Base-by-base conservation (phyloP, 92 coral and sea anemone genomes). In the Paramuricea clavata region DNA sequence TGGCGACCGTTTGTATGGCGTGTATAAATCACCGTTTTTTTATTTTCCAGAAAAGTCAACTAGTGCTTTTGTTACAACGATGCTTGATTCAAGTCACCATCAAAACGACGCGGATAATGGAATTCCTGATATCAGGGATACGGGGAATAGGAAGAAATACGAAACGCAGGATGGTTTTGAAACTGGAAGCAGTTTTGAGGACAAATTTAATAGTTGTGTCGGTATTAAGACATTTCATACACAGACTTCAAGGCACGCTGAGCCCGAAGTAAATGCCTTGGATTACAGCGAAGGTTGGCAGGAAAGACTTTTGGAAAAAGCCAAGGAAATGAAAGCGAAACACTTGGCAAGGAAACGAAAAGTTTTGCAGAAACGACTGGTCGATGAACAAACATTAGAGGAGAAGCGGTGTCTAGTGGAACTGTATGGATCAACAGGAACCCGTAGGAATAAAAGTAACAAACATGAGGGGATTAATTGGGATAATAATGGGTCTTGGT, bases 241-340 rank as follows among this genome's bases (percentile, higher is more conserved):
- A 41, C 56, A 39, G 35, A 27, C n/a, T 1, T 79, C 67, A 10
- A 9, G 39, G 3, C 54, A 25, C 35, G 39, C 82, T 76, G 60
- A 26, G 35, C 33, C 81, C 44, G 44, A 30, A 12, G 27, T 16
- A 76, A 79, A 39, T 41, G 30, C 30, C 17, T 57, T 57, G 32
- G 69, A 44, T 50, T 79, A 79, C 35, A 60, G 73, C 44, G 84
- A 79, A 36, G 84, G 84, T 9, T 79, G 84, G 84, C 84, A 79
- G 72, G 84, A 79, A 19, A 57, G 84, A n/a, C 27, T 34, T 12
- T 65, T 79, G 34, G 72, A 59, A 33, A 79, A 41, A 57, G 28
- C 50, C 73, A 59, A 22, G 15, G 73, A 33, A 32, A 11, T 60
- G 22, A 79, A 41, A 23, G 84, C 33, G 47, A 79, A 61, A 35